Percentiles rank a stretch among this genome's conserved stretches.
These are phyloP conservation scores for Cepaea hortensis DNA, from an alignment of 2,888 invertebrate genomes.

Conservation along the genomic window DNA sequence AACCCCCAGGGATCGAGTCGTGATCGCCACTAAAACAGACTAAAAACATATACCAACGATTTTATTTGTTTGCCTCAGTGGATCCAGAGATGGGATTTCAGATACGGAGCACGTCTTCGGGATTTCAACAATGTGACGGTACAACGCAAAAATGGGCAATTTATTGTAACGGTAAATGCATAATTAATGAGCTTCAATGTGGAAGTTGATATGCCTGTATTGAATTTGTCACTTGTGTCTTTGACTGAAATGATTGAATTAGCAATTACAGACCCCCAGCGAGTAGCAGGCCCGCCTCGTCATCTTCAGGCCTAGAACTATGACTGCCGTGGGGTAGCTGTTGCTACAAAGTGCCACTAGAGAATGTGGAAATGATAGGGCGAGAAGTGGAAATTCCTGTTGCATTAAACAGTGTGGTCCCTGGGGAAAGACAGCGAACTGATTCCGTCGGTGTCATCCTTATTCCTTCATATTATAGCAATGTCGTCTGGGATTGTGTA, in stretches of 20 bases:
- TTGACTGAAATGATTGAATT: constrained; percentile 49
- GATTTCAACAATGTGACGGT: not conserved
- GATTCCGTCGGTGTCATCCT: not conserved
- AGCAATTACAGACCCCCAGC: constrained; percentile 43
- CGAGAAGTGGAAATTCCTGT: constrained; percentile 6
- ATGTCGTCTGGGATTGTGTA: not conserved
- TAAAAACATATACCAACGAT: too few species aligned
- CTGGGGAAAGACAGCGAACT: not conserved
- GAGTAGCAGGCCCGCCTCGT: too few species aligned
- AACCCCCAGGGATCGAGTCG: not conserved
- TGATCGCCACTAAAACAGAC: constrained; percentile 44
- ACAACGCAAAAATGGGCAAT: not conserved
- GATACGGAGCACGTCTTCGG: too few species aligned
- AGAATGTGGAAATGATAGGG: not conserved
- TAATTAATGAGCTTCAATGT: constrained; percentile 47
- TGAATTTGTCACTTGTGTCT: constrained; percentile 50
- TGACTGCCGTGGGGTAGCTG: not conserved
- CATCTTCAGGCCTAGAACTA: too few species aligned
- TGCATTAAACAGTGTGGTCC: constrained; percentile 14
- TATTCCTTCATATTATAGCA: not conserved
- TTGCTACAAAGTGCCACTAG: not conserved
- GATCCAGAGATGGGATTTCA: too few species aligned
- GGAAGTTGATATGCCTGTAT: constrained; percentile 34
- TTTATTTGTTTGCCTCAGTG: too few species aligned
- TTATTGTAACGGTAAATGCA: constrained; percentile 48